Conservation (phyloP, 2,797 vertebrate genomes). For the Myotis pilosus region DNA sequence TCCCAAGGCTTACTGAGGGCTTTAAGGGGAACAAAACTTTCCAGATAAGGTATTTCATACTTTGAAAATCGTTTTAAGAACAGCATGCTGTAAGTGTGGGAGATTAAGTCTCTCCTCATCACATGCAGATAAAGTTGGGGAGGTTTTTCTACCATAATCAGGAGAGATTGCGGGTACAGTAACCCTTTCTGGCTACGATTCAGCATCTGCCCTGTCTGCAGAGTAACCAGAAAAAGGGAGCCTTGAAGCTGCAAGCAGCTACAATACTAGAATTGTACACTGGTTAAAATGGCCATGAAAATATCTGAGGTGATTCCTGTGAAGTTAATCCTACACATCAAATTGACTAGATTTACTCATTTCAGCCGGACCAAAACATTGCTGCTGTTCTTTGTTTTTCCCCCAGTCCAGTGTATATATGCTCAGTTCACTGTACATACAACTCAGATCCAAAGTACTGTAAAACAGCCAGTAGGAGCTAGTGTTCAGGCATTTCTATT, state of each 20-base stretch:
- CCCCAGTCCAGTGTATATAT: not conserved
- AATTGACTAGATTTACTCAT: not conserved
- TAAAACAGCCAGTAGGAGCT: not conserved
- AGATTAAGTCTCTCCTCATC: constrained; percentile 58
- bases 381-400: not conserved
- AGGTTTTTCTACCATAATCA: constrained; percentile 8
- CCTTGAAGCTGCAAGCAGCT: not conserved
- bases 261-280: not conserved
- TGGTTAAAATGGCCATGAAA: not conserved
- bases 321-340: constrained; percentile 34
- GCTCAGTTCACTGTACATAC: not conserved
- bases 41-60: constrained; percentile 67
- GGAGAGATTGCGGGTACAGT: not conserved
- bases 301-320: not conserved
- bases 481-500: not conserved
- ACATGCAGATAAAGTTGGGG: constrained; percentile 30
- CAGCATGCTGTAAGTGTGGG: constrained; percentile 58
- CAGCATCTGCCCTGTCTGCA: not conserved
- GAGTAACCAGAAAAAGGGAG: not conserved
- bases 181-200: constrained; percentile 31
- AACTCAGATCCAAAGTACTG: not conserved
- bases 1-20: constrained; percentile 37
- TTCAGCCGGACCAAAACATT: not conserved
- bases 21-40: constrained; percentile 63
- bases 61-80: constrained; percentile 72